phyloP scores from a whole-genome alignment of 2,113 vertebrate genomes.

The Phrynocephalus versicolor region DNA sequence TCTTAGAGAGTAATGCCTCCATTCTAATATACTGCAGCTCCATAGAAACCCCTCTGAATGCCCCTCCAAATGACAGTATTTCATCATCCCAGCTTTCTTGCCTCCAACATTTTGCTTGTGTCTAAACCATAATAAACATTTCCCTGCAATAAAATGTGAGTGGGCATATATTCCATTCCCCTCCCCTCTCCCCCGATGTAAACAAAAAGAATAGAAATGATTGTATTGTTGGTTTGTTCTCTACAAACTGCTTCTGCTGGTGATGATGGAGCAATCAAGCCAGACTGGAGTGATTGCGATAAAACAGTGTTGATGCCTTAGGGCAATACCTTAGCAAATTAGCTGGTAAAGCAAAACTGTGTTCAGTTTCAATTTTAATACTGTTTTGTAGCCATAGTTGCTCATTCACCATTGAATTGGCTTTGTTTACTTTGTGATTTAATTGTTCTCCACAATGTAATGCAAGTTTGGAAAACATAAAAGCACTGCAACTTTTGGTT shows the following conservation, averaged over 20 bases:
- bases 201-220: conserved; percentile 1
- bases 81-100: not conserved
- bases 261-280: conserved; percentile 11
- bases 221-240: conserved; percentile 29
- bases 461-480: conserved; percentile 56
- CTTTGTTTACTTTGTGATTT: conserved; percentile 61
- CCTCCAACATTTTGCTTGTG: not conserved
- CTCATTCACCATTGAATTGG: conserved; percentile 51
- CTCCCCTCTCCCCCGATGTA: not conserved
- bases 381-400: conserved; percentile 34
- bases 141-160: not conserved
- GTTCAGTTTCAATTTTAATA: conserved; percentile 59
- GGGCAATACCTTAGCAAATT: conserved; percentile 65
- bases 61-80: not conserved
- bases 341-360: conserved; percentile 54
- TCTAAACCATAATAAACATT: not conserved
- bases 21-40: not conserved
- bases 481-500: conserved; percentile 46
- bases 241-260: not conserved
- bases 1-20: not conserved
- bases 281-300: conserved; percentile 41
- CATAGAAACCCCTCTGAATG: not conserved
- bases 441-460: conserved; percentile 61
- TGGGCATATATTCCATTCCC: conserved; percentile 23
- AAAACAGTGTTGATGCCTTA: conserved; percentile 62